phyloP scores from a whole-genome alignment of 1,140 invertebrate genomes.

The Pachypeltis micranthus region DNA sequence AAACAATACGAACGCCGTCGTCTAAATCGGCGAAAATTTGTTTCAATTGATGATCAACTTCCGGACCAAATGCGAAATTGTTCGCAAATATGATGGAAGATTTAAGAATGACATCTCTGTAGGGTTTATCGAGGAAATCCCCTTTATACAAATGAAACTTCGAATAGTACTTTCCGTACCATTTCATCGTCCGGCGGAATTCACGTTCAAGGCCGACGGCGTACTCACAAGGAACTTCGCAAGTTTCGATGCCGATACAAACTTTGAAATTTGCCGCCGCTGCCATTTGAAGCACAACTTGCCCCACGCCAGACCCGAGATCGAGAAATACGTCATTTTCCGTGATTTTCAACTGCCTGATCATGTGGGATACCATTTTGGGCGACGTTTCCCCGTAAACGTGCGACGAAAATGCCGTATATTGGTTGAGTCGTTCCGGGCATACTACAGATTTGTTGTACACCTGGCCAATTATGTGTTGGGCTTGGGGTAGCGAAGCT shows the following conservation, averaged over 20 bases:
- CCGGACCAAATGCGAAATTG: conserved; percentile 96
- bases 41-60: conserved; percentile 94
- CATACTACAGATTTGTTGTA: conserved; percentile 94
- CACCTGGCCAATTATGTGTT: conserved; percentile 90
- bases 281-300: conserved; percentile 95
- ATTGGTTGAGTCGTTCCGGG: conserved; percentile 93
- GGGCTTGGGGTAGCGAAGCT: conserved; percentile 62
- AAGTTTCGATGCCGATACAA: conserved; percentile 90
- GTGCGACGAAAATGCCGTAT: conserved; percentile 96
- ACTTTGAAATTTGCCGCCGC: conserved; percentile 81
- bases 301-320: conserved; percentile 92
- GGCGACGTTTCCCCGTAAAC: conserved; percentile 97
- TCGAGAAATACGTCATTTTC: conserved; percentile 93
- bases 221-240: conserved; percentile 88
- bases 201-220: conserved; percentile 82
- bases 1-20: conserved; percentile 93
- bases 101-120: conserved; percentile 80
- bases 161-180: conserved; percentile 88
- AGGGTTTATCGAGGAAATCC: conserved; percentile 82
- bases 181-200: conserved; percentile 88
- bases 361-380: conserved; percentile 93
- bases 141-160: conserved; percentile 86
- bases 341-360: conserved; percentile 83
- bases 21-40: conserved; percentile 89
- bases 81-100: conserved; percentile 95